Percentiles rank a stretch among this genome's conserved stretches.
These are phyloP conservation scores for Cottoperca gobio DNA, from an alignment of 2,797 vertebrate genomes.

Conservation along the genomic window DNA sequence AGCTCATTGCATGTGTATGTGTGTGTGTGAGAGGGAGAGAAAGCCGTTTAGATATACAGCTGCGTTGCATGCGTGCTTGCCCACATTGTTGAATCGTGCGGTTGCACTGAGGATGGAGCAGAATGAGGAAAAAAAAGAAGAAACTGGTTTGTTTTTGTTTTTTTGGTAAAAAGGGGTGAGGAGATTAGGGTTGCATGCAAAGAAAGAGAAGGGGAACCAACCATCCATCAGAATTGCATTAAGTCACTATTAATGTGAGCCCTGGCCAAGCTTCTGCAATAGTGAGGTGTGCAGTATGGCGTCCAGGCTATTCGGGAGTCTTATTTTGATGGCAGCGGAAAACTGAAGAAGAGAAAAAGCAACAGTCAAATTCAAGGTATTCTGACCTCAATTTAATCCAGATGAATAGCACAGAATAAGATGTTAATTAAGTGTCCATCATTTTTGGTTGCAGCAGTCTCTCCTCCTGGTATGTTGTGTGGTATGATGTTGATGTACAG, in stretches of 20 bases:
- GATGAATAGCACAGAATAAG: background rate
- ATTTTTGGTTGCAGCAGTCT: background rate
- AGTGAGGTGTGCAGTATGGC: background rate
- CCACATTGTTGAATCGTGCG: constrained; percentile 18
- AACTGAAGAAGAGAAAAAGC: background rate
- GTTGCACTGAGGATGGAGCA: constrained; percentile 6
- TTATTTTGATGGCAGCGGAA: background rate
- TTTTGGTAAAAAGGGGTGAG: background rate
- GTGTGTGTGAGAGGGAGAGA: background rate
- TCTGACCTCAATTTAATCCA: constrained; percentile 9
- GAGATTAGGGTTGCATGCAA: no score
- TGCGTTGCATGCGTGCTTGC: constrained; percentile 9
- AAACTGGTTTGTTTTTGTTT: no score
- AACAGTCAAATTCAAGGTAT: background rate
- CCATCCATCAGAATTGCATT: constrained; percentile 17
- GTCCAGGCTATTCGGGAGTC: background rate
- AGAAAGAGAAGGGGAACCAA: no score
- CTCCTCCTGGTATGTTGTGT: background rate
- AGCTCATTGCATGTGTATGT: background rate
- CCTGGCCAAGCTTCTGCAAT: background rate
- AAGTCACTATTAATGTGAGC: background rate
- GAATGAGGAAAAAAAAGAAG: background rate
- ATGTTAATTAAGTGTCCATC: background rate
- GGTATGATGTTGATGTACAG: background rate
- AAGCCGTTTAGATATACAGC: constrained; percentile 20